A percentile compares a stretch with the other conserved stretches of the same genome.
Conservation (phyloP, 2,113 vertebrate species). For the Rana temporaria region DNA sequence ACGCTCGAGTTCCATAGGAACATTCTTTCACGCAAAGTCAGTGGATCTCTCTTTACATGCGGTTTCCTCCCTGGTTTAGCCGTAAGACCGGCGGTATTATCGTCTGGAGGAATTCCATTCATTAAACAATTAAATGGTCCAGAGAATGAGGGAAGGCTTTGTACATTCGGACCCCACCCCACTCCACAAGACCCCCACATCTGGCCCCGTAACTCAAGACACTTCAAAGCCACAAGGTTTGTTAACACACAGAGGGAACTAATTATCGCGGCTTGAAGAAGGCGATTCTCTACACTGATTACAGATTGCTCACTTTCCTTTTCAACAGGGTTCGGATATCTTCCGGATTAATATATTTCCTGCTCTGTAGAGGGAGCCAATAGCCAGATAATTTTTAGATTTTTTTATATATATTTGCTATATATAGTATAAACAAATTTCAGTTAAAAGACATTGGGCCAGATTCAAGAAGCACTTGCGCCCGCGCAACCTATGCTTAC, state of each 20-base stretch:
- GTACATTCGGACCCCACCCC: not conserved
- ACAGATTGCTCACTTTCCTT: not conserved
- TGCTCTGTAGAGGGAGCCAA: no score
- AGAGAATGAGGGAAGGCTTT: conserved; percentile 27
- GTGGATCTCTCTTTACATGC: not conserved
- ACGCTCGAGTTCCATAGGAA: not conserved
- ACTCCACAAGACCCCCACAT: not conserved
- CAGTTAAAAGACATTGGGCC: no score
- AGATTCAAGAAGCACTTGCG: no score
- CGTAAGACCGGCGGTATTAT: not conserved
- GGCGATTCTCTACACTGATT: not conserved
- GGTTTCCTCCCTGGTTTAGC: conserved; percentile 4
- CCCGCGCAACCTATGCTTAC: no score
- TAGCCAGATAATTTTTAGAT: no score
- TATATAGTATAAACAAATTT: no score
- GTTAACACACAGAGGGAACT: conserved; percentile 26
- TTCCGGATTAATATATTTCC: no score
- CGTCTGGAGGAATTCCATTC: not conserved
- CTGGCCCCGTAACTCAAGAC: conserved; percentile 12
- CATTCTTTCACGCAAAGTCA: not conserved
- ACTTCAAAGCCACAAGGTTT: not conserved
- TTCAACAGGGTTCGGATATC: no score
- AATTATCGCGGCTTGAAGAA: not conserved
- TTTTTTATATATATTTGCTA: no score
- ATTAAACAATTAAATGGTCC: not conserved